Percentiles rank a stretch among this genome's conserved stretches.
Conservation (phyloP, 2,797 vertebrate genomes). For the Rousettus madagascariensis region DNA sequence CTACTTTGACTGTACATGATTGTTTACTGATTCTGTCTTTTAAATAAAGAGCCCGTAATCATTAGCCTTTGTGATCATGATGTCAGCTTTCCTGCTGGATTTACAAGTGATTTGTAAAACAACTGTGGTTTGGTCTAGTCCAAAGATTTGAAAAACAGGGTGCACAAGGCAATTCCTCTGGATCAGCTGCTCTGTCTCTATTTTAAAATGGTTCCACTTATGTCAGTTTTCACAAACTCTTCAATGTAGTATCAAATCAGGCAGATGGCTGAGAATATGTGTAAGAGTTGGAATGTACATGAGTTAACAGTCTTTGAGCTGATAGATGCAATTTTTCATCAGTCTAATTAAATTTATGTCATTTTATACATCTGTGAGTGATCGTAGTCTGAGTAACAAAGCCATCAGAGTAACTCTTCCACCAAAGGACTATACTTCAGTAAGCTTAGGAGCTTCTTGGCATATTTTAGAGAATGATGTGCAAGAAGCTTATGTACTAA, state of each 20-base stretch:
- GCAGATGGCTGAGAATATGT: neutral
- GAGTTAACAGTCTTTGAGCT: neutral
- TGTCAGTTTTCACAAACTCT: neutral
- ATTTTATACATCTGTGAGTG: neutral
- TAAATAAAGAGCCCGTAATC: neutral
- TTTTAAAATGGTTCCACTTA: neutral
- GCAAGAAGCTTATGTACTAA: neutral
- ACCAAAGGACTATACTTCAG: neutral
- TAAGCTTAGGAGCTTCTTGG: neutral
- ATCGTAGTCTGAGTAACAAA: neutral
- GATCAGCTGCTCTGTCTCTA: neutral
- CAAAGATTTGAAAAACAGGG: neutral
- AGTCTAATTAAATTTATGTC: neutral
- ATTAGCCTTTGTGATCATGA: neutral
- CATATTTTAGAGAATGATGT: neutral
- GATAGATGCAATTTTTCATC: conserved; percentile 23
- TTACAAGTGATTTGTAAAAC: neutral
- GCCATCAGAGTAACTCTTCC: neutral
- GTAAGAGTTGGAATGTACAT: neutral
- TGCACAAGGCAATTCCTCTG: neutral
- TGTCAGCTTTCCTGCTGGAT: neutral
- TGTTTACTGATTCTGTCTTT: neutral
- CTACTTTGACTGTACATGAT: neutral
- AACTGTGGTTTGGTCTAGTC: neutral
- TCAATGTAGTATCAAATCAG: neutral